Evolutionary conservation across 2,113 vertebrate species (phyloP), one percentile per base, ranked within the genome.

Genomic region (Actenoides lindsayi): DNA sequence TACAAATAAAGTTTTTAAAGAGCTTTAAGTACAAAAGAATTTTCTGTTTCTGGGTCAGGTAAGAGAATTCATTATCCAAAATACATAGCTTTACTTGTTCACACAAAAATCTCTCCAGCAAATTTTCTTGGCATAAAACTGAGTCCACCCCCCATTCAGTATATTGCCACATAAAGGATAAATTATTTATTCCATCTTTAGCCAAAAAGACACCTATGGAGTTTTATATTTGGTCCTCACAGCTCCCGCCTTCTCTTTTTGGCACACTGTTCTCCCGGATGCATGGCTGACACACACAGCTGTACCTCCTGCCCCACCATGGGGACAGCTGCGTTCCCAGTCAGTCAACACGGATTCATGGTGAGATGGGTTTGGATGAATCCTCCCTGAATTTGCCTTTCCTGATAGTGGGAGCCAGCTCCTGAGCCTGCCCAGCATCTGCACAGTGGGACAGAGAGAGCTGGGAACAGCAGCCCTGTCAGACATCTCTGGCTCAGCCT

Each of bases 401-500:
- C 44, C 41, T 44, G 67, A 31, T 3, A n/a, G 50, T 2, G 3
- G 37, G 27, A 90, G 50, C 19, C 2, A 0, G 12, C 39, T 80
- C 39, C 75, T 8, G 12, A 75, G 15, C 23, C 24, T 77, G 18
- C 24, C 24, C 1, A 1, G 20, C 41, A 68, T 18, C 21, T 1
- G 0, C 0, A 1, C 2, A 0, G 9, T 3, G 3, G 33, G 28
- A 87, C 17, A 2, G 0, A 67, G 33, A 50, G 23, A 44, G 24
- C 57, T 44, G 41, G 33, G 33, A 15, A 50, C 0, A 1, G 19
- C 54, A 71, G 12, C 39, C 21, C 9, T 6, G 6, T 17, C 42
- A 54, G 46, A 24, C 2, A 0, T 6, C 35, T 35, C 3, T 1
- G 23, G 31, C 57, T 90, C 39, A 64, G 30, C n/a, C 57, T 31